These are phyloP conservation scores for Emydura subglobosa DNA, from an alignment of 2,113 vertebrate genomes.

Conservation along the genomic window DNA sequence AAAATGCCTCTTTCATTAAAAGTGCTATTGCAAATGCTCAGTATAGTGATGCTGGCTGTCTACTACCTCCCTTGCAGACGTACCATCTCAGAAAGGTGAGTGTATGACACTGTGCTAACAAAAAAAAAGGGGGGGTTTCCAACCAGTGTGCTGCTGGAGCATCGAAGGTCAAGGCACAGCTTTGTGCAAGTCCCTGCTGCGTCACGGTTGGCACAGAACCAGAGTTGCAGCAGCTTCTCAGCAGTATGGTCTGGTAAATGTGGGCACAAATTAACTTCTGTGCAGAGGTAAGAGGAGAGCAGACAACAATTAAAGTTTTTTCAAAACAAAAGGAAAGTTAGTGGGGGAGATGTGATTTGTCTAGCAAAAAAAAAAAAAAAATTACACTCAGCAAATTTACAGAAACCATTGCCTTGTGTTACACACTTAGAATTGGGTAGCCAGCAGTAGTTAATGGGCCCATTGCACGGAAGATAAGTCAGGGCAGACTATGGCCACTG, in stretches of 20 bases:
- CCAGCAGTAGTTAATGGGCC: not conserved
- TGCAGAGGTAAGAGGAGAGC: not conserved
- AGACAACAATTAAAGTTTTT: not conserved
- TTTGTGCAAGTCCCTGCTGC: too few relatives aligned
- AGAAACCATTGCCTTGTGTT: not conserved
- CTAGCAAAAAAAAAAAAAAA: too few relatives aligned
- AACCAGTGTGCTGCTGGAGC: too few relatives aligned
- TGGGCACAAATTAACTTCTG: not conserved
- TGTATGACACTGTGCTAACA: not conserved
- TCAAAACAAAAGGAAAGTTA: not conserved
- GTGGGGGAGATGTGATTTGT: not conserved
- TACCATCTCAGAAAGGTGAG: not conserved
- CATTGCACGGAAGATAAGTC: not conserved
- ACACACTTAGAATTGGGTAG: not conserved
- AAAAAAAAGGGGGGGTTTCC: too few relatives aligned
- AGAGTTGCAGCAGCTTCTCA: not conserved
- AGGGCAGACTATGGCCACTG: not conserved
- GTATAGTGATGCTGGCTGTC: not conserved
- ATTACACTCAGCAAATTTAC: not conserved
- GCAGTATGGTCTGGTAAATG: not conserved
- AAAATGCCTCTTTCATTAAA: not conserved
- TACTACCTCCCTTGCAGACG: not conserved
- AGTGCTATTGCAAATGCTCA: not conserved
- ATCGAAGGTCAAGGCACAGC: too few relatives aligned
- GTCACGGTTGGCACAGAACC: not conserved